Evolutionary conservation across 1,140 invertebrate species (phyloP).

Genomic region (Globodera ellingtonae): DNA sequence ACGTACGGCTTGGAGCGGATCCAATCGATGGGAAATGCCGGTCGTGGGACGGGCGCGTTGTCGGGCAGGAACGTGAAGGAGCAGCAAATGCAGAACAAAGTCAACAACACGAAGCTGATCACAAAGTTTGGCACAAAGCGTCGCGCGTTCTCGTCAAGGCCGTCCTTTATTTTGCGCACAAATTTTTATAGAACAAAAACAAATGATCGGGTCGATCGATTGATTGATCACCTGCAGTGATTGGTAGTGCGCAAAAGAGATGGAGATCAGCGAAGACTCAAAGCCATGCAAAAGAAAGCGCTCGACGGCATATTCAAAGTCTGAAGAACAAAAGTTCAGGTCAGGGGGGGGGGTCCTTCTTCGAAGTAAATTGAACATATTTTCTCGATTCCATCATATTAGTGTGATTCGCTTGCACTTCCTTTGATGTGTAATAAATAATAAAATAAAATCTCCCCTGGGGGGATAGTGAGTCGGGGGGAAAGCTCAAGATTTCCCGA

Average conservation of each 20-base stretch:
- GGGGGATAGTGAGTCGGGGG: too few relatives aligned
- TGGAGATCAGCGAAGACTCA: constrained; percentile 54
- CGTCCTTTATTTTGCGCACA: constrained; percentile 44
- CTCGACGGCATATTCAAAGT: constrained; percentile 64
- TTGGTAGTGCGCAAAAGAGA: constrained; percentile 64
- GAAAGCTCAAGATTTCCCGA: too few relatives aligned
- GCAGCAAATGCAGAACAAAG: constrained; percentile 54
- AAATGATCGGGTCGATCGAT: not conserved
- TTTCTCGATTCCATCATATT: too few relatives aligned
- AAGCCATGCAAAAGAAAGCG: constrained; percentile 59
- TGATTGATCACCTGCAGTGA: constrained; percentile 48
- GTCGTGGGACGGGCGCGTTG: not conserved
- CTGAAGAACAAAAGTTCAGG: not conserved
- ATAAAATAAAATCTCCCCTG: too few relatives aligned
- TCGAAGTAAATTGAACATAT: too few relatives aligned
- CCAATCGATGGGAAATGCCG: constrained; percentile 53
- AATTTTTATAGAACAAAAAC: too few relatives aligned
- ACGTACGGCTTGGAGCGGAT: constrained; percentile 62
- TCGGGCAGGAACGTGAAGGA: constrained; percentile 28
- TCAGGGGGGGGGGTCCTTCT: too few relatives aligned
- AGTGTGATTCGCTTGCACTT: too few relatives aligned
- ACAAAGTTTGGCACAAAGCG: constrained; percentile 64
- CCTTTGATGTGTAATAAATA: too few relatives aligned
- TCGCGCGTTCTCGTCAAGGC: constrained; percentile 64
- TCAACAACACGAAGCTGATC: constrained; percentile 55